These are phyloP conservation scores for Cenopis cana DNA, from an alignment of 2,888 invertebrate species.

Conservation along the genomic window DNA sequence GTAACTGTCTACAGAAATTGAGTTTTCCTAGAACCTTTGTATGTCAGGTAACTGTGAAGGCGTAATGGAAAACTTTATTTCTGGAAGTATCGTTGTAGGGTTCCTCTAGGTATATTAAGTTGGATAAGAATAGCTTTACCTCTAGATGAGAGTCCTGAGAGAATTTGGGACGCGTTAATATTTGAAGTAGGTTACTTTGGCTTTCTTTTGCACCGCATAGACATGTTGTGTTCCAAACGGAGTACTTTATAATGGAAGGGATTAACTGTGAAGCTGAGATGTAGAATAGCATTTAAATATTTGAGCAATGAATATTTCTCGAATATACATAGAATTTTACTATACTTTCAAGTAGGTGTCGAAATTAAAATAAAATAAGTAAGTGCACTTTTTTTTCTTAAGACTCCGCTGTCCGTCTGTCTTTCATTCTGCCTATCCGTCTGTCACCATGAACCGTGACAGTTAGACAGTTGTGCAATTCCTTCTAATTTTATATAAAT, in stretches of 20 bases:
- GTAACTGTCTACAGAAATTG: neutral
- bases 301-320: no score
- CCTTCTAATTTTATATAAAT: no score
- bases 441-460: no score
- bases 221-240: neutral
- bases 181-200: neutral
- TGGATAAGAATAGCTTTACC: neutral
- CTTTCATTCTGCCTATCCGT: no score
- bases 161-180: neutral
- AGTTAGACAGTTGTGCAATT: no score
- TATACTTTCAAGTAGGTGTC: no score
- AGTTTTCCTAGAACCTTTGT: neutral
- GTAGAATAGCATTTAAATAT: neutral
- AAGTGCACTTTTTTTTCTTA: no score
- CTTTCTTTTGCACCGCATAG: neutral
- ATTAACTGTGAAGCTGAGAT: neutral
- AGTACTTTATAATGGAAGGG: neutral
- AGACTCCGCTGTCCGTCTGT: no score
- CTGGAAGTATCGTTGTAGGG: constrained; percentile 15
- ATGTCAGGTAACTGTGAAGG: neutral
- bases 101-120: constrained; percentile 1
- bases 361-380: no score
- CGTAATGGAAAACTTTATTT: constrained; percentile 32
- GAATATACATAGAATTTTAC: no score
- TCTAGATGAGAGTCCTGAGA: constrained; percentile 6